A percentile compares a stretch with the other conserved stretches of the same genome.
Conservation (phyloP, 2,113 vertebrate species). For the Rhea pennata region DNA sequence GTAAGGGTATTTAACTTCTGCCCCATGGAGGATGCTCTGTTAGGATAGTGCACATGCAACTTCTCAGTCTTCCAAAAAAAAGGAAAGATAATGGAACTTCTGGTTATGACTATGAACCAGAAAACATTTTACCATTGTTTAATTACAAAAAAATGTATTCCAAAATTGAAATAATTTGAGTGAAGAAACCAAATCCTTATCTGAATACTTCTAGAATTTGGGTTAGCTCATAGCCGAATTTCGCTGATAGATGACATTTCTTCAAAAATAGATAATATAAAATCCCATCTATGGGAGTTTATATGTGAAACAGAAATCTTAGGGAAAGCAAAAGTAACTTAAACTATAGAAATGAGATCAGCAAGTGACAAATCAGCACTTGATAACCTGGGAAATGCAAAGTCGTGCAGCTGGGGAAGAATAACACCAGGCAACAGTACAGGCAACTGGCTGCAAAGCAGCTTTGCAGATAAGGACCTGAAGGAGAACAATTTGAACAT, state of each 20-base stretch:
- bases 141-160: not conserved
- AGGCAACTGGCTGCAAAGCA: not conserved
- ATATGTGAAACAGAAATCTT: not conserved
- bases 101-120: not conserved
- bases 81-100: not conserved
- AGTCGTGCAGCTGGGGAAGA: not conserved
- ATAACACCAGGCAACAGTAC: not conserved
- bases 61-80: not conserved
- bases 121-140: not conserved
- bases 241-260: not conserved
- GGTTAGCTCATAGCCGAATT: not conserved
- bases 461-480: not conserved
- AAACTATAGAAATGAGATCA: not conserved
- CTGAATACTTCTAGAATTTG: not conserved
- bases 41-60: not conserved
- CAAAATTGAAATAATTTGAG: not conserved
- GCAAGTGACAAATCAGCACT: not conserved
- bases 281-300: not conserved
- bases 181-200: slow-evolving; percentile 7
- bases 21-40: not conserved
- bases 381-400: not conserved
- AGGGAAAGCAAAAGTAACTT: not conserved
- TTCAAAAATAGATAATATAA: not conserved
- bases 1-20: not conserved
- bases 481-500: not conserved